Evolutionary conservation across 2,888 invertebrate genomes (phyloP).

Genomic region (Acleris laterana): DNA sequence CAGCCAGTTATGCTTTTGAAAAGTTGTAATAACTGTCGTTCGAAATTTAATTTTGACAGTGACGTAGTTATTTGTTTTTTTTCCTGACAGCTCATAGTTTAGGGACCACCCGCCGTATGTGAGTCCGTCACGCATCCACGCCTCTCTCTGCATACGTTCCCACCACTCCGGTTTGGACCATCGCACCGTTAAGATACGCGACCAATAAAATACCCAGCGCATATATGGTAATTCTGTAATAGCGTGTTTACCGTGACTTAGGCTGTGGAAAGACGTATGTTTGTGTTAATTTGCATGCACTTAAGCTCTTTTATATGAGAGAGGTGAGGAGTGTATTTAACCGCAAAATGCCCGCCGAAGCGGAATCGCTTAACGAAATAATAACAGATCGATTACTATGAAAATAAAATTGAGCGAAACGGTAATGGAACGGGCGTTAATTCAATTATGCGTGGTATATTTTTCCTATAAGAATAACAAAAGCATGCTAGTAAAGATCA

Average conservation of each 20-base stretch:
- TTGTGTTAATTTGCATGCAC: background rate
- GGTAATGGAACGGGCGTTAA: slow-evolving; percentile 19
- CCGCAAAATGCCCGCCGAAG: slow-evolving; percentile 50
- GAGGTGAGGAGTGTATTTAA: slow-evolving; percentile 47
- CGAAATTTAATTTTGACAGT: background rate
- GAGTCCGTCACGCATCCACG: slow-evolving; percentile 20
- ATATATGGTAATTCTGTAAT: slow-evolving; percentile 75
- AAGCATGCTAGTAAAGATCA: background rate
- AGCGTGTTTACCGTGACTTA: slow-evolving; percentile 65
- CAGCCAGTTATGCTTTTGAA: background rate
- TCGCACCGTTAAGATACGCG: slow-evolving; percentile 66
- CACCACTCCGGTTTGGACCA: slow-evolving; percentile 42
- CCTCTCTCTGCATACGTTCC: slow-evolving; percentile 31
- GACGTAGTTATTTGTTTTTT: slow-evolving; percentile 1
- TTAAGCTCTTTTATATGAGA: slow-evolving; percentile 4
- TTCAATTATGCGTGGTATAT: slow-evolving; percentile 23
- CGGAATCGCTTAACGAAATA: slow-evolving; percentile 56
- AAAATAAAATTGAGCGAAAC: slow-evolving; percentile 28
- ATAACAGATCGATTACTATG: slow-evolving; percentile 48
- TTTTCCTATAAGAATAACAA: background rate
- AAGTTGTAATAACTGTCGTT: background rate
- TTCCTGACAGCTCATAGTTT: background rate
- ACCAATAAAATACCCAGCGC: slow-evolving; percentile 63
- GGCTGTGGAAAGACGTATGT: slow-evolving; percentile 27
- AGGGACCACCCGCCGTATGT: slow-evolving; percentile 20